phyloP scores from a whole-genome alignment of 2,797 vertebrate genomes.

The Muscicapa comitata region DNA sequence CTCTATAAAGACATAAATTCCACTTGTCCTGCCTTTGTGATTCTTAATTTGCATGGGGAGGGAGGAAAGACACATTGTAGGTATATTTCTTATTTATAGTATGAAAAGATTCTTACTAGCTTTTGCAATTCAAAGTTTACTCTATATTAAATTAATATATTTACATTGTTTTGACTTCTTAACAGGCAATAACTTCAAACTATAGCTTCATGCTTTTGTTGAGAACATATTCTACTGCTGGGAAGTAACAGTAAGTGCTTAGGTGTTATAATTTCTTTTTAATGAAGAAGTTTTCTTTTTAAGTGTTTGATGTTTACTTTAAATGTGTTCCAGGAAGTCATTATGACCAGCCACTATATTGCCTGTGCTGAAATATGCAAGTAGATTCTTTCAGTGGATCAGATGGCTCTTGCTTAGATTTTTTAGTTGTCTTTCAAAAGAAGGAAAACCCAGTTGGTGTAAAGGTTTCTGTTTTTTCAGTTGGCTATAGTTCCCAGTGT shows the following conservation, averaged over 20 bases:
- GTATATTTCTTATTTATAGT: slow-evolving; percentile 49
- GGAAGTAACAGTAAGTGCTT: slow-evolving; percentile 70
- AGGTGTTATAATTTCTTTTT: not conserved
- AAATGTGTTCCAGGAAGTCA: not conserved
- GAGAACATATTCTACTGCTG: slow-evolving; percentile 14
- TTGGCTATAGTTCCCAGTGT: not conserved
- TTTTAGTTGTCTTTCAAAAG: not conserved
- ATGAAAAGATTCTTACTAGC: slow-evolving; percentile 21
- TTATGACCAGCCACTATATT: not conserved
- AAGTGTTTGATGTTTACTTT: not conserved
- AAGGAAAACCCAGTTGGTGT: not conserved
- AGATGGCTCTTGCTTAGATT: not conserved
- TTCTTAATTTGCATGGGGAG: slow-evolving; percentile 5
- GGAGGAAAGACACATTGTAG: not conserved
- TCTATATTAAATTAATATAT: slow-evolving; percentile 61
- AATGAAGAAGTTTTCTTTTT: not conserved
- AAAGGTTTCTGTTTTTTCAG: not conserved
- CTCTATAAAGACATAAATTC: slow-evolving; percentile 32
- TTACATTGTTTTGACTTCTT: slow-evolving; percentile 57
- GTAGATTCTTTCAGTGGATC: not conserved
- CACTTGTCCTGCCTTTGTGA: not conserved
- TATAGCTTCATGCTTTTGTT: not conserved
- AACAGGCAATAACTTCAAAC: slow-evolving; percentile 62
- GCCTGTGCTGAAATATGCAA: not conserved
- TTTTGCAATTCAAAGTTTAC: slow-evolving; percentile 33